Evolutionary conservation across 2,888 invertebrate genomes (phyloP), one percentile per base, ranked within the genome.

Genomic region (Cataglyphis albicans): DNA sequence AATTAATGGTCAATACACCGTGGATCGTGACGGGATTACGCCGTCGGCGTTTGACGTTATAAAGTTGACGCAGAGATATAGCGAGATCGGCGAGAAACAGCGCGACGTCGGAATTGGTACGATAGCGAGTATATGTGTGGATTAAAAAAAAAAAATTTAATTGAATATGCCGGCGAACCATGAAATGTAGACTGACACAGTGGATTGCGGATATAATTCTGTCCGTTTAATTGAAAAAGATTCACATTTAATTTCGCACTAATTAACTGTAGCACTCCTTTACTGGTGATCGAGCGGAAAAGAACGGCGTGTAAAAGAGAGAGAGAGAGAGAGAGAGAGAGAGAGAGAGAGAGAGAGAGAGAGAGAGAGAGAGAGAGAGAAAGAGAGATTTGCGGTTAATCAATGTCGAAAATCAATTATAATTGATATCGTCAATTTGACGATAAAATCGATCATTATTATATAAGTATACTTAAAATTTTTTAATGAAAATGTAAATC

Each of bases 1-100:
- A 88, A 88, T 89, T 88, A 88, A 88, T 87, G 82, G 78, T 68
- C 81, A 83, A 83, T 84, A 85, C 64, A 61, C 73, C 83, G 73
- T 74, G 86, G 83, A 88, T 87, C 84, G 85, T 82, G 73, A 44
- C 67, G 70, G 81, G 86, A 88, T 88, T 87, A 84, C 78, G 80
- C 78, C 74, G 63, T 15, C 48, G 81, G 72, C 86, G 82, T 86
- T 80, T 81, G 83, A 70, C 55, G 80, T 80, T 80, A 64, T 80
- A 70, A 83, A 64, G 80, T 83, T 81, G 63, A 74, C 52, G 35
- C 21, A 55, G 12, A 35, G 73, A 64, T 18, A 64, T 21, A 64
- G 44, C 21, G 25, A 25, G 4, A 35, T 55, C 70, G 70, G 32
- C 12, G 12, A 35, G 44, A 44, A 61, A n/a, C 7, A 15, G 21